Evolutionary conservation across 2,113 vertebrate species (phyloP).

Genomic region (Clinocottus analis): DNA sequence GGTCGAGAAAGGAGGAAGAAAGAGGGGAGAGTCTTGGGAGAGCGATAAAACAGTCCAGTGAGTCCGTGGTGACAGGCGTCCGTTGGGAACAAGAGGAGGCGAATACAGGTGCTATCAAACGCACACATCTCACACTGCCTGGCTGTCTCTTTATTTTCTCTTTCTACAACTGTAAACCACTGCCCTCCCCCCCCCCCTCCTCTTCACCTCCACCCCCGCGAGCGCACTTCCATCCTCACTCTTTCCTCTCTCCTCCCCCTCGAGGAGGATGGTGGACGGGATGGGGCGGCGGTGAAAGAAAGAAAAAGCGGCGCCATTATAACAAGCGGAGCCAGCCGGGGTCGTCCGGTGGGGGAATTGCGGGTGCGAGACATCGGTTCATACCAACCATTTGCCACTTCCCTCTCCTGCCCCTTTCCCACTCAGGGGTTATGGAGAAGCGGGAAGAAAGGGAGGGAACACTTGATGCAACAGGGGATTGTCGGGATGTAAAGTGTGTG

Average conservation of each 20-base stretch:
- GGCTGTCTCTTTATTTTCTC: conserved; percentile 65
- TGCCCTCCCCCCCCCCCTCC: no score
- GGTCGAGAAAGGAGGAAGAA: conserved; percentile 7
- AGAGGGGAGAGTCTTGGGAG: conserved; percentile 58
- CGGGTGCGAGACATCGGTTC: conserved; percentile 45
- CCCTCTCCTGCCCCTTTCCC: conserved; percentile 25
- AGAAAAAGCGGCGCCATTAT: conserved; percentile 63
- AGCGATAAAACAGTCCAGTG: conserved; percentile 78
- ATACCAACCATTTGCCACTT: conserved; percentile 63
- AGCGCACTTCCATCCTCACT: conserved; percentile 23
- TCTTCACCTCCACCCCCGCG: no score
- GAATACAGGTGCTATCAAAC: conserved; percentile 76
- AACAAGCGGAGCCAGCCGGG: conserved; percentile 38
- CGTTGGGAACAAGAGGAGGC: conserved; percentile 66
- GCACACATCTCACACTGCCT: conserved; percentile 65
- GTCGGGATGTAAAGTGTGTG: not conserved
- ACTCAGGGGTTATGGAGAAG: conserved; percentile 25
- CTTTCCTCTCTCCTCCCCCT: conserved; percentile 44
- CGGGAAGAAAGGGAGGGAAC: not conserved
- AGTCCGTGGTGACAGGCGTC: conserved; percentile 77
- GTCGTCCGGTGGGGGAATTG: conserved; percentile 34
- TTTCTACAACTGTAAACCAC: conserved; percentile 43
- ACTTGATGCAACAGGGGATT: not conserved
- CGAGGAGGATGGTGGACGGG: conserved; percentile 33
- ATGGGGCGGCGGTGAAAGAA: conserved; percentile 22